Base-by-base conservation (phyloP, 2,113 vertebrate genomes). In the Hydrolagus affinis region DNA sequence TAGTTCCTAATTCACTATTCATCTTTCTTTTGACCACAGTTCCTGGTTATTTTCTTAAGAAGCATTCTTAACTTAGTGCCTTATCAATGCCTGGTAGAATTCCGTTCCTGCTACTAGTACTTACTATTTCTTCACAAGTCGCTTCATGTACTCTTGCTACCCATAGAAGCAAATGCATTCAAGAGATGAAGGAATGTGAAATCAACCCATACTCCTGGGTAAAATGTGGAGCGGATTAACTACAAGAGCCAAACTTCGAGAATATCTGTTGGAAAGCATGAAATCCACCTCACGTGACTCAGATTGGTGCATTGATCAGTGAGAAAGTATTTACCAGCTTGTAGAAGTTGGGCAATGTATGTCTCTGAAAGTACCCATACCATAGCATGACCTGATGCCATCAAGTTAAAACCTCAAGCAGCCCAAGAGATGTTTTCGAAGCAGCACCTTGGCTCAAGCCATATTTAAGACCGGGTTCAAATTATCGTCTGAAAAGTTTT, bases 51-150 rank as follows among this genome's bases (percentile, higher is more conserved):
- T 15, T 17, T 80, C 75, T 77, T 77, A 32, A 28, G 19, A 83
- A 66, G 15, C 25, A 21, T 28, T 62, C 60, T 32, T 80, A 66
- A 68, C 28, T 83, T 62, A 66, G 78, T 83, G 25, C 62, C 62
- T 83, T 83, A 83, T 32, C 8, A 83, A 83, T 60, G 76, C 57
- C 28, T 80, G 21, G 57, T 62, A 80, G 64, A 83, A 28, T 83
- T 83, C 28, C 28, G 30, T 83, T 83, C 78, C 28, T 83, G 25
- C 25, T 32, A 68, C 66, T 30, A 21, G 62, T 21, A 83, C 1
- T 68, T 62, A 10, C 78, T 19, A 3, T 25, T 44, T 44, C 44
- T 44, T 44, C 44, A 44, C 44, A 44, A 1, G 44, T 83, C 4
- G 17, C 30, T 64, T 3, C n/a, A n/a, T n/a, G n/a, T 83, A 9